A percentile compares a stretch with the other conserved stretches of the same genome.
Evolutionary conservation across 2,797 vertebrate species (phyloP).

Genomic region (Enteromius mattozi): DNA sequence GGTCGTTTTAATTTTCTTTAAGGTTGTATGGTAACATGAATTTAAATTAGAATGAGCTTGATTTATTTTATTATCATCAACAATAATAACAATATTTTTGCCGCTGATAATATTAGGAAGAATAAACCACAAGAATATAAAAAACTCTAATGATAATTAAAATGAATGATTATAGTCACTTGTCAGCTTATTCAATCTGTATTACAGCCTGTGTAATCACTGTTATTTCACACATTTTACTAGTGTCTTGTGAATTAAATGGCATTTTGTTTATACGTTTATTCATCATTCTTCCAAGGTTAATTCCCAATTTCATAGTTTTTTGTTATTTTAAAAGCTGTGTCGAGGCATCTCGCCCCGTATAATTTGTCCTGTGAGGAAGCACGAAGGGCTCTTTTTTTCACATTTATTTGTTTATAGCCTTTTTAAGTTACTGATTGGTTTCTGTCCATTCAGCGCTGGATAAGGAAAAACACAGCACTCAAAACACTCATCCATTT

Average conservation of each 20-base stretch:
- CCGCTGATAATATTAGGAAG: neutral
- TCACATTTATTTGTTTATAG: conserved; percentile 77
- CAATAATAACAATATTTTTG: conserved; percentile 18
- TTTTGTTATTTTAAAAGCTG: conserved; percentile 80
- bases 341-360: conserved; percentile 76
- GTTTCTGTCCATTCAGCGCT: conserved; percentile 65
- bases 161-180: conserved; percentile 80
- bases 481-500: conserved; percentile 80
- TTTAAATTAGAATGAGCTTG: conserved; percentile 51
- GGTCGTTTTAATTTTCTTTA: conserved; percentile 55
- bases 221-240: conserved; percentile 2
- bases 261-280: conserved; percentile 62
- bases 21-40: conserved; percentile 36
- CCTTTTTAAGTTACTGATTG: conserved; percentile 73
- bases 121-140: neutral
- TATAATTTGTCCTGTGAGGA: conserved; percentile 78
- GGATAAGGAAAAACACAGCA: conserved; percentile 71
- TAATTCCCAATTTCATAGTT: conserved; percentile 74
- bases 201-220: conserved; percentile 66
- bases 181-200: conserved; percentile 83
- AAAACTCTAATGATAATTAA: conserved; percentile 52
- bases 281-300: conserved; percentile 63
- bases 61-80: conserved; percentile 16
- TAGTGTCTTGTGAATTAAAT: conserved; percentile 40
- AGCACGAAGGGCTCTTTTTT: conserved; percentile 60